Conservation (phyloP, 2,797 vertebrate species). For the Coendou prehensilis region DNA sequence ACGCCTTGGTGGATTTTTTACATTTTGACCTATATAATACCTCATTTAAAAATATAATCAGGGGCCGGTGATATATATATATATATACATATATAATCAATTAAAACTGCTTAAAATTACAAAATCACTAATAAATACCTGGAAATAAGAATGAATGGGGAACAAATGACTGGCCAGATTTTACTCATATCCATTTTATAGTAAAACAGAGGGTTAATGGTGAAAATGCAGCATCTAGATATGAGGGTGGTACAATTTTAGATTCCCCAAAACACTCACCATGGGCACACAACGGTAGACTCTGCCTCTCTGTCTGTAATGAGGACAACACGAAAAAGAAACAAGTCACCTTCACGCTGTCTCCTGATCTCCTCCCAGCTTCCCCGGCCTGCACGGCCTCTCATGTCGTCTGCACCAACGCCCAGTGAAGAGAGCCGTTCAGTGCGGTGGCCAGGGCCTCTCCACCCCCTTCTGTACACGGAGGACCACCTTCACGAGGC, state of each 20-base stretch:
- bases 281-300: background rate
- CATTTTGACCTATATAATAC: background rate
- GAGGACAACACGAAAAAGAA: background rate
- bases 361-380: background rate
- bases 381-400: background rate
- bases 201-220: background rate
- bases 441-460: no score
- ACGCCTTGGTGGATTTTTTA: background rate
- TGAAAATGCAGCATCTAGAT: slow-evolving; percentile 43
- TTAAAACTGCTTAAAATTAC: background rate
- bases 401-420: background rate
- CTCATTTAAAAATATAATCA: background rate
- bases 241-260: background rate
- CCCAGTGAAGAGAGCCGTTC: background rate
- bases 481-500: background rate
- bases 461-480: background rate
- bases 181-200: slow-evolving; percentile 46
- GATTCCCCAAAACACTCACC: background rate
- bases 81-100: background rate
- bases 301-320: slow-evolving; percentile 50
- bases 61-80: no score
- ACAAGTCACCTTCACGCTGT: background rate
- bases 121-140: slow-evolving; percentile 10
- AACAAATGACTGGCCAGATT: slow-evolving; percentile 2
- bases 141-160: slow-evolving; percentile 4